Conservation (phyloP, 1,140 invertebrate genomes). For the Bilobella aurantiaca region DNA sequence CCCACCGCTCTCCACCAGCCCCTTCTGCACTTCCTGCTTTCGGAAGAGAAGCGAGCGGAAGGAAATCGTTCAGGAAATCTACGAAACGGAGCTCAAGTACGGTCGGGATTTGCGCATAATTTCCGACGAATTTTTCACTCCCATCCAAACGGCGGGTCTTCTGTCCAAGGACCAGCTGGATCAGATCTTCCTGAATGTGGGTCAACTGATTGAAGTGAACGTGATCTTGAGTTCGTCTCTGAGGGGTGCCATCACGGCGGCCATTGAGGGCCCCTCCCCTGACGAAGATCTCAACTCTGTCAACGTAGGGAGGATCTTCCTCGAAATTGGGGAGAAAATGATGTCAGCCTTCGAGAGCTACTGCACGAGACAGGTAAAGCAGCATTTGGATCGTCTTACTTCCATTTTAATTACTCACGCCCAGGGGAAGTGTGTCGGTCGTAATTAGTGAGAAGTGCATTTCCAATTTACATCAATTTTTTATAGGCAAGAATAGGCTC, state of each 20-base stretch:
- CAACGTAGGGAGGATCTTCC: slow-evolving; percentile 79
- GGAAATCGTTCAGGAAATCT: slow-evolving; percentile 89
- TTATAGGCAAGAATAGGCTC: no score
- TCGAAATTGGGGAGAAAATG: slow-evolving; percentile 80
- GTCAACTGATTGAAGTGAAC: slow-evolving; percentile 83
- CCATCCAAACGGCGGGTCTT: slow-evolving; percentile 76
- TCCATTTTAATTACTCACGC: no score
- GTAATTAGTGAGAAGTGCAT: no score
- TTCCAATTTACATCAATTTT: no score
- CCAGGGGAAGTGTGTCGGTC: no score
- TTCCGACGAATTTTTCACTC: slow-evolving; percentile 84
- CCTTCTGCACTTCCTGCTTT: slow-evolving; percentile 65
- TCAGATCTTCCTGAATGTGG: slow-evolving; percentile 85
- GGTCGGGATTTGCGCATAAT: slow-evolving; percentile 83
- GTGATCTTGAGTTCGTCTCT: slow-evolving; percentile 71
- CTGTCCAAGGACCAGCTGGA: slow-evolving; percentile 52
- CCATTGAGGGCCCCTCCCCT: slow-evolving; percentile 46
- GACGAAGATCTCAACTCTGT: slow-evolving; percentile 76
- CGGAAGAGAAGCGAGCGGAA: slow-evolving; percentile 79
- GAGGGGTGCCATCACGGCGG: slow-evolving; percentile 74
- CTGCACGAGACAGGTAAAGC: slow-evolving; percentile 63
- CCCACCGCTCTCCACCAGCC: slow-evolving; percentile 1
- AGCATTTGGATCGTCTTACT: neutral
- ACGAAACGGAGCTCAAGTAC: slow-evolving; percentile 92
- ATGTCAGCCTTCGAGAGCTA: slow-evolving; percentile 88